Percentiles rank a stretch among this genome's conserved stretches.
phyloP scores from a whole-genome alignment of 1,140 invertebrate genomes.

The Chymomyza costata region DNA sequence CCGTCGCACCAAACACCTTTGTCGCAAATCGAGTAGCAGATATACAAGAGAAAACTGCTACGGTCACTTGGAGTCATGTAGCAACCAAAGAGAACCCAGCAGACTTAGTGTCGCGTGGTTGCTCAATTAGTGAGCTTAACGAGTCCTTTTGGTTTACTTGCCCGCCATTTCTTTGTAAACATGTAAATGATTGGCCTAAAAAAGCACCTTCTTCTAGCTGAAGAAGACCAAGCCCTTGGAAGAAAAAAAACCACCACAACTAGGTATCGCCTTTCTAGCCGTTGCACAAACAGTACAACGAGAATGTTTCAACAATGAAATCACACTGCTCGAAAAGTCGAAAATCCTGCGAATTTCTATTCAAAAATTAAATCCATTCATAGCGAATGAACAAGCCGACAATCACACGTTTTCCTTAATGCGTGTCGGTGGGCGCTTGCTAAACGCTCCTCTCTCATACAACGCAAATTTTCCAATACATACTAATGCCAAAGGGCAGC shows the following conservation, averaged over 20 bases:
- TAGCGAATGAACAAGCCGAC: background rate
- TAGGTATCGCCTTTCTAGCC: background rate
- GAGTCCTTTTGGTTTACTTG: conserved; percentile 1
- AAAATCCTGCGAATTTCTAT: background rate
- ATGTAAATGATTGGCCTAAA: background rate
- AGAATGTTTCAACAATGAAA: background rate
- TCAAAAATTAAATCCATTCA: conserved; percentile 5
- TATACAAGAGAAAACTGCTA: conserved; percentile 15
- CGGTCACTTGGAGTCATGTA: conserved; percentile 45
- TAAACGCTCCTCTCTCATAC: background rate
- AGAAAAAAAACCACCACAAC: too few species aligned
- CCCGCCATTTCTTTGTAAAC: background rate
- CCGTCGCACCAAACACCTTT: conserved; percentile 17
- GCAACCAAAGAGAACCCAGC: conserved; percentile 48
- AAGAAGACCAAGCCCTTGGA: background rate
- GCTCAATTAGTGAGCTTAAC: background rate
- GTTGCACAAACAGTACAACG: background rate
- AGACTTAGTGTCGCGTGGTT: conserved; percentile 53
- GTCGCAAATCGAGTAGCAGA: conserved; percentile 25
- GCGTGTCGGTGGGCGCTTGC: conserved; percentile 7
- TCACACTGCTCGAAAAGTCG: background rate
- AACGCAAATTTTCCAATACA: conserved; percentile 6
- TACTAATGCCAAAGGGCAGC: conserved; percentile 6
- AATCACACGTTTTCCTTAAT: background rate
- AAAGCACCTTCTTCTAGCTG: background rate